These are phyloP conservation scores for Spermophilus dauricus DNA, from an alignment of 2,113 vertebrate species.

Conservation along the genomic window DNA sequence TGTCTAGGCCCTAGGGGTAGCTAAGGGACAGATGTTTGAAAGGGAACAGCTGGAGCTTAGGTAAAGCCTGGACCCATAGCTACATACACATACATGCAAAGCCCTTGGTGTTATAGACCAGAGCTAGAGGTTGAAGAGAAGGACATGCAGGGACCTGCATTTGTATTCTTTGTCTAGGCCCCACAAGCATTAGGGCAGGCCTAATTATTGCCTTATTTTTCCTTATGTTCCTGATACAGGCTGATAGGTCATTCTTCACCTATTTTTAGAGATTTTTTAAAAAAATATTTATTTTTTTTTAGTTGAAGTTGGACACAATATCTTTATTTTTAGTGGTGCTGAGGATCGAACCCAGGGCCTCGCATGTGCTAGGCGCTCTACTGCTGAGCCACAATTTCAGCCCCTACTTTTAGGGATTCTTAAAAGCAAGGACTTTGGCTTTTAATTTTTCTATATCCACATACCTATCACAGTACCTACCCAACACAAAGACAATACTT, in stretches of 20 bases:
- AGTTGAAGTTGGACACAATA: no score
- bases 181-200: not conserved
- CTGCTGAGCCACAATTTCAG: no score
- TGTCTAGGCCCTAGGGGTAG: not conserved
- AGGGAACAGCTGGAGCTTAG: not conserved
- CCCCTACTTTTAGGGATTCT: not conserved
- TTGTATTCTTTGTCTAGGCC: not conserved
- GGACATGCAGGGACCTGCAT: not conserved
- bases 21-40: not conserved
- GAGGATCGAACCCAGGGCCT: no score
- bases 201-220: constrained; percentile 8
- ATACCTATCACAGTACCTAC: not conserved
- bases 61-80: not conserved
- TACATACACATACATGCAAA: not conserved
- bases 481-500: not conserved
- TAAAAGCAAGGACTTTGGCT: not conserved
- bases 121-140: not conserved
- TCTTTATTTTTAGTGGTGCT: no score
- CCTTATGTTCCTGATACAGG: constrained; percentile 19
- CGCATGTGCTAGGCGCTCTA: no score
- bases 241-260: not conserved
- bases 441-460: constrained; percentile 48
- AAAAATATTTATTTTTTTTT: no score
- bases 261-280: not conserved
- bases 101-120: not conserved